Conservation (phyloP, 2,797 vertebrate species). For the Ibycter americanus region DNA sequence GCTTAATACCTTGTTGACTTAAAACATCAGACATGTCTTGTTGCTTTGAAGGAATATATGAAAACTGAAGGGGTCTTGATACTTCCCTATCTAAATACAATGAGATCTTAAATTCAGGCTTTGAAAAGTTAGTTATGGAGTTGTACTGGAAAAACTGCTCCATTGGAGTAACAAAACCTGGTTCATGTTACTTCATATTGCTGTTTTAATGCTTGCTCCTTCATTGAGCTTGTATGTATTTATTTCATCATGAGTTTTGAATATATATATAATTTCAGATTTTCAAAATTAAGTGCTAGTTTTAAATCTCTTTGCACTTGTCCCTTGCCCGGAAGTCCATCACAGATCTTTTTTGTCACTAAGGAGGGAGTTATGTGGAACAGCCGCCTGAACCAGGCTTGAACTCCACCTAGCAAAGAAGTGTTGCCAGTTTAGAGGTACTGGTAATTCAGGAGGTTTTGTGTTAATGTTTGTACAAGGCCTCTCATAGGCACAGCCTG, state of each 20-base stretch:
- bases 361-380: not conserved
- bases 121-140: not conserved
- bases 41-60: not conserved
- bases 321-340: not conserved
- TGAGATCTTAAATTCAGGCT: not conserved
- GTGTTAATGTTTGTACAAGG: not conserved
- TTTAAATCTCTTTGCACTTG: not conserved
- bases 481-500: rapidly evolving
- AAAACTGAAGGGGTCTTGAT: not conserved
- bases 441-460: not conserved
- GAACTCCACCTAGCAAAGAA: not conserved
- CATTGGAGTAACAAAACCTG: not conserved
- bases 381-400: not conserved
- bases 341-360: not conserved
- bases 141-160: not conserved
- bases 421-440: not conserved
- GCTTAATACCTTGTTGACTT: not conserved
- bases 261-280: not conserved
- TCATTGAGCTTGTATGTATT: not conserved
- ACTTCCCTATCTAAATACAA: not conserved
- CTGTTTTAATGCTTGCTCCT: not conserved
- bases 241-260: not conserved
- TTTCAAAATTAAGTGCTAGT: not conserved
- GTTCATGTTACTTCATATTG: not conserved
- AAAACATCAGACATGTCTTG: not conserved